Percentiles rank a stretch among this genome's conserved stretches.
phyloP scores from a whole-genome alignment of 92 coral and sea anemone genomes.

The Porites cylindrica region DNA sequence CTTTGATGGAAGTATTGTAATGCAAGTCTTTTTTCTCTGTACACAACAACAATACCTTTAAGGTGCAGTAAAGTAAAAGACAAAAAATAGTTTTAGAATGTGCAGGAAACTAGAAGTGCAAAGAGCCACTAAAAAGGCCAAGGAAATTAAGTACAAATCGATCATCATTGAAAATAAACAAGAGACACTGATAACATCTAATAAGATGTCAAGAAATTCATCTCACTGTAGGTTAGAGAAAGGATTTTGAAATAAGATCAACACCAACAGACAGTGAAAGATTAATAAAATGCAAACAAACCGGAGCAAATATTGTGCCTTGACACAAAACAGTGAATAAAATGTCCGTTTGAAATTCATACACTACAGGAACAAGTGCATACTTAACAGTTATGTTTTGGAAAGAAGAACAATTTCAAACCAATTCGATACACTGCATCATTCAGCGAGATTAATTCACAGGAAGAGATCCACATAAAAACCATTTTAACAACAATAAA shows the following conservation, averaged over 20 bases:
- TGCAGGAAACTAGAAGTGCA: not conserved
- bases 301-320: constrained; percentile 23
- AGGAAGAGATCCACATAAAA: not conserved
- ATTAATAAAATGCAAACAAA: constrained; percentile 39
- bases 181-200: not conserved
- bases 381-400: not conserved
- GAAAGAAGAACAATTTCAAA: not conserved
- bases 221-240: not conserved
- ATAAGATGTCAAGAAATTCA: not conserved
- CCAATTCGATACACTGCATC: not conserved
- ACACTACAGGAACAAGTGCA: constrained; percentile 14
- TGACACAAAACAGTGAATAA: not conserved
- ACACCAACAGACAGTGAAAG: not conserved
- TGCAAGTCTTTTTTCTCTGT: not conserved
- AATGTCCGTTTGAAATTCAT: constrained; percentile 20
- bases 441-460: not conserved
- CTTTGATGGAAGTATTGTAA: no score
- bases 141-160: not conserved
- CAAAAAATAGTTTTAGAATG: not conserved
- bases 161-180: constrained; percentile 22
- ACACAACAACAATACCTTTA: not conserved
- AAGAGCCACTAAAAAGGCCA: not conserved
- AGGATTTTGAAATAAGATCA: not conserved
- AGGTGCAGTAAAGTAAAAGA: not conserved
- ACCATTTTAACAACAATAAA: not conserved